Percentiles rank a stretch among this genome's conserved stretches.
phyloP scores from a whole-genome alignment of 2,888 invertebrate species.

The Escarpia spicata region DNA sequence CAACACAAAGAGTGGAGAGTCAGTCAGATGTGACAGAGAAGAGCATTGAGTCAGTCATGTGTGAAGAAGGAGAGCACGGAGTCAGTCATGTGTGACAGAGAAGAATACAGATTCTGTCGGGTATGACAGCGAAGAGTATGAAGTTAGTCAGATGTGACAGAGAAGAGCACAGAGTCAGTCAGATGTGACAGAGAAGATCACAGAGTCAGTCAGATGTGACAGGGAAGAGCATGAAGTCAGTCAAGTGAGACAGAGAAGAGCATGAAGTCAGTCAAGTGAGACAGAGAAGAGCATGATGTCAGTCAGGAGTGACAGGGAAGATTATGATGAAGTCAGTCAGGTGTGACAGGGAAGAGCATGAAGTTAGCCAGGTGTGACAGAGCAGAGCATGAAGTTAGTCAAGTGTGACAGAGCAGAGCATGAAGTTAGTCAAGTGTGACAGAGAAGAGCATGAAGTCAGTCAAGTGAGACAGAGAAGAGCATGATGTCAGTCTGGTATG shows the following conservation, averaged over 20 bases:
- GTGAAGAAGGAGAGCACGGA: not conserved
- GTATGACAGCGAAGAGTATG: not conserved
- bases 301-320: not conserved
- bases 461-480: too few relatives aligned
- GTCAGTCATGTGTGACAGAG: not conserved
- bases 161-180: too few relatives aligned
- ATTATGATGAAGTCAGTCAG: not conserved
- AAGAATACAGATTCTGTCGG: not conserved
- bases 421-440: too few relatives aligned
- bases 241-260: too few relatives aligned
- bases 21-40: not conserved
- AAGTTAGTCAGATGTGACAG: too few relatives aligned
- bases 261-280: not conserved
- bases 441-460: too few relatives aligned
- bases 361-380: not conserved
- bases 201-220: not conserved
- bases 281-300: not conserved
- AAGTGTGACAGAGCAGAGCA: too few relatives aligned
- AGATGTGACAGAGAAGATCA: not conserved
- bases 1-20: not conserved
- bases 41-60: not conserved
- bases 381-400: too few relatives aligned
- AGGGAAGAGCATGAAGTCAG: not conserved
- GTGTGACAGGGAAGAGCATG: not conserved
- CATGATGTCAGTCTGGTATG: too few relatives aligned